Evolutionary conservation across 1,140 invertebrate species (phyloP).

Genomic region (Drosophila elegans): DNA sequence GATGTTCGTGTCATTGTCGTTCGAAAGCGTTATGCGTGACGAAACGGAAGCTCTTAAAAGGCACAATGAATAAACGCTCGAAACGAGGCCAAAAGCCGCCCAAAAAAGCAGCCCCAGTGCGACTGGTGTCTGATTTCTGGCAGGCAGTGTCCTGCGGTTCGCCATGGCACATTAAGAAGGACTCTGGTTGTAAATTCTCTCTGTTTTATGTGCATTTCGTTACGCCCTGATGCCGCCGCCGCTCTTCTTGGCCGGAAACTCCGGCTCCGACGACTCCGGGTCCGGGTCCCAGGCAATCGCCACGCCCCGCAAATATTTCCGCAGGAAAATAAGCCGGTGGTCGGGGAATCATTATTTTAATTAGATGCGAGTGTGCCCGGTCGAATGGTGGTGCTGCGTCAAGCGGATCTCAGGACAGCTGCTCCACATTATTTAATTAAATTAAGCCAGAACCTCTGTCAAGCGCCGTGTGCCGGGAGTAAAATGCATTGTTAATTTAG

Average conservation of each 20-base stretch:
- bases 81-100: constrained; percentile 69
- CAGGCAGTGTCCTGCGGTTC: constrained; percentile 53
- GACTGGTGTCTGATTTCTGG: constrained; percentile 37
- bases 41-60: constrained; percentile 78
- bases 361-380: constrained; percentile 52
- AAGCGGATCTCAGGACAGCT: constrained; percentile 33
- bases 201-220: constrained; percentile 73
- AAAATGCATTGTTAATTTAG: constrained; percentile 59
- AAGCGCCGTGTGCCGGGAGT: constrained; percentile 14
- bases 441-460: constrained; percentile 43
- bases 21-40: constrained; percentile 77
- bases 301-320: constrained; percentile 69
- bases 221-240: constrained; percentile 60
- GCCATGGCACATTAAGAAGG: constrained; percentile 73
- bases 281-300: constrained; percentile 32
- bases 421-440: constrained; percentile 58
- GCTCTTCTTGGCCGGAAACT: constrained; percentile 42
- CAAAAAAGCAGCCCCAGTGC: constrained; percentile 39
- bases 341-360: constrained; percentile 65
- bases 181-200: constrained; percentile 67
- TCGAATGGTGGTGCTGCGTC: constrained; percentile 18
- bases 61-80: constrained; percentile 70
- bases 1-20: constrained; percentile 72
- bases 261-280: constrained; percentile 22
- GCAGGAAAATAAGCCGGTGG: constrained; percentile 29